phyloP scores from a whole-genome alignment of 2,888 invertebrate genomes.

The Teleogryllus oceanicus region DNA sequence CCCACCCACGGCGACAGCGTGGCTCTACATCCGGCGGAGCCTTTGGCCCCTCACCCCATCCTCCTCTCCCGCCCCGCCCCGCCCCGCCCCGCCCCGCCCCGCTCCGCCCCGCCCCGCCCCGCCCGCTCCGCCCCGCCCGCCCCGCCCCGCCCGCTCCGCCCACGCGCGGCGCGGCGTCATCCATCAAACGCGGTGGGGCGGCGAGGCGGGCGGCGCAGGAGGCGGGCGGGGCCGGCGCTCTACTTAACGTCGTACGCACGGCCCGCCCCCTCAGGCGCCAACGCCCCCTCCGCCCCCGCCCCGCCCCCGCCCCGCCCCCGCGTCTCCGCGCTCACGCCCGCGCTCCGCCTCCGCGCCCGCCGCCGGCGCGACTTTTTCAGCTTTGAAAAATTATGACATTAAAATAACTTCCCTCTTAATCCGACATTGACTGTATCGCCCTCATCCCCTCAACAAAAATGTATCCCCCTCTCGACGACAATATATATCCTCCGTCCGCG shows the following conservation, averaged over 20 bases:
- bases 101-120: no score
- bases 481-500: not conserved
- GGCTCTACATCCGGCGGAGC: no score
- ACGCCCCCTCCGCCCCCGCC: not conserved
- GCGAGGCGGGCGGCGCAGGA: not conserved
- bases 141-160: no score
- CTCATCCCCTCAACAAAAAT: not conserved
- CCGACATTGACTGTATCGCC: slow-evolving; percentile 10
- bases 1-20: no score
- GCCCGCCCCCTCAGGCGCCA: not conserved
- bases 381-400: not conserved
- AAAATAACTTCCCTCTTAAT: not conserved
- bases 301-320: no score
- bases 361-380: not conserved
- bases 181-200: not conserved
- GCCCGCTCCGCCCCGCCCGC: no score
- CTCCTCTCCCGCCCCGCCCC: no score
- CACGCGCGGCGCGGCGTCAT: not conserved
- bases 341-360: not conserved
- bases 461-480: not conserved
- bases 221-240: not conserved
- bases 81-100: no score
- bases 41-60: no score
- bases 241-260: not conserved
- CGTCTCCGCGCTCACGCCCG: not conserved